A percentile compares a stretch with the other conserved stretches of the same genome.
Evolutionary conservation across 2,797 vertebrate genomes (phyloP).

Genomic region (Mycteria americana): DNA sequence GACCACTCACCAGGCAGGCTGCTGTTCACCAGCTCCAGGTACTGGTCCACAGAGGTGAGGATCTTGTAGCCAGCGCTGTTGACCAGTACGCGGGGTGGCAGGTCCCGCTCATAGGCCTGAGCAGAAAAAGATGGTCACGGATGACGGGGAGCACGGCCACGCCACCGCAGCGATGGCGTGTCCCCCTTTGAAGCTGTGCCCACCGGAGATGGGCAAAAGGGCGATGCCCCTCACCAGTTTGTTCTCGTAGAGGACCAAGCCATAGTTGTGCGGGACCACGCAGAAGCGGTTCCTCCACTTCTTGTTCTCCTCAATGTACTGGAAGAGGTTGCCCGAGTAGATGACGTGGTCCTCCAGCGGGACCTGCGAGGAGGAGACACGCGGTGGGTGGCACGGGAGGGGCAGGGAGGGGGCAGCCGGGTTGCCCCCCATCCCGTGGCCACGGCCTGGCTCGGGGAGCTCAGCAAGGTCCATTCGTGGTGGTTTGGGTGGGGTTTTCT

Average conservation of each 20-base stretch:
- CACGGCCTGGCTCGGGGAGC: background rate
- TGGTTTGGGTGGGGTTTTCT: background rate
- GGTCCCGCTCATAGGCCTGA: slow-evolving; percentile 85
- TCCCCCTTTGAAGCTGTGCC: background rate
- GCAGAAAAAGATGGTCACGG: background rate
- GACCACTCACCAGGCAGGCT: slow-evolving; percentile 86
- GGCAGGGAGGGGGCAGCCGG: background rate
- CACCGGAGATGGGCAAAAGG: rapidly evolving
- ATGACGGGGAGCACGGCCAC: rapidly evolving
- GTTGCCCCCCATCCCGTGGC: background rate
- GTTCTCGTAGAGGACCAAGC: slow-evolving; percentile 85
- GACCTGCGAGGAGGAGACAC: slow-evolving; percentile 67
- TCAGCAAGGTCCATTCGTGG: rapidly evolving
- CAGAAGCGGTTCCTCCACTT: slow-evolving; percentile 95
- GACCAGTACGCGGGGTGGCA: slow-evolving; percentile 82
- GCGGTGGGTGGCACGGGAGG: rapidly evolving
- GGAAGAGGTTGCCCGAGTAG: slow-evolving; percentile 92
- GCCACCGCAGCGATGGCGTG: rapidly evolving
- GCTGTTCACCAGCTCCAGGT: slow-evolving; percentile 84
- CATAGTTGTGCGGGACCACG: slow-evolving; percentile 86
- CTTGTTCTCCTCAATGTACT: slow-evolving; percentile 92
- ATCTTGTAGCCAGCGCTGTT: slow-evolving; percentile 92
- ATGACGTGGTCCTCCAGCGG: slow-evolving; percentile 86
- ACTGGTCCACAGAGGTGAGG: slow-evolving; percentile 89
- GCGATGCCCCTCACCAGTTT: slow-evolving; percentile 80